Base-by-base conservation (phyloP, 1,140 invertebrate species). In the Chironomus tepperi region DNA sequence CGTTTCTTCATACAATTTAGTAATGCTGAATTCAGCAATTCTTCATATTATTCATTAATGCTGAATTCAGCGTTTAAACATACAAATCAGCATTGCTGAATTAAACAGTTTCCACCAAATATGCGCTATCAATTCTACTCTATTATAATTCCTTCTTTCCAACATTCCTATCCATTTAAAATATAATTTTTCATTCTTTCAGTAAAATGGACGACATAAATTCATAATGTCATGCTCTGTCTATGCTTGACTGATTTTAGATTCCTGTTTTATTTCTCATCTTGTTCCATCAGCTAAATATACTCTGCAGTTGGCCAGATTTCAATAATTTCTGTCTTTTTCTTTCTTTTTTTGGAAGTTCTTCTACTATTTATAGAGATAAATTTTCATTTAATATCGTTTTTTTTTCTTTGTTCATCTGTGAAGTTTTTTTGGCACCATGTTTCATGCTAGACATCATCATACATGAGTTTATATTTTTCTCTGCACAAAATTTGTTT, bases 181-280 rank as follows among this genome's bases (percentile, higher is more conserved):
- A 57, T 1, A 57, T 34, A 5, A 34, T 57, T 57, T 57, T 57
- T 57, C 8, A 12, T 34, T 57, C 47, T 57, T 15, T 57, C 15
- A n/a, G 10, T 57, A 57, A 57, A 57, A 57, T 57, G 47, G 47
- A 57, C 47, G 47, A 57, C 47, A 57, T 57, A 57, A 57, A 57
- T 57, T 57, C 47, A 57, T 57, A 57, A 57, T 57, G 47, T 34
- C 47, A 57, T n/a, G 47, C 47, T 57, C 47, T 34, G 24, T 5
- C 5, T n/a, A 57, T n/a, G 47, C 47, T 57, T n/a, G n/a, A 57
- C 12, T 57, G 47, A 57, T n/a, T 57, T 57, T 57, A 12, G 8
- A 57, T 57, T 12, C n/a, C 47, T 57, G 9, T 47, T 47, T 47
- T 2, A 9, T 47, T 3, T 47, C 43, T 47, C 15, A 10, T 9